These are phyloP conservation scores for Drosophila affinis DNA, from an alignment of 2,888 invertebrate genomes.

Conservation along the genomic window DNA sequence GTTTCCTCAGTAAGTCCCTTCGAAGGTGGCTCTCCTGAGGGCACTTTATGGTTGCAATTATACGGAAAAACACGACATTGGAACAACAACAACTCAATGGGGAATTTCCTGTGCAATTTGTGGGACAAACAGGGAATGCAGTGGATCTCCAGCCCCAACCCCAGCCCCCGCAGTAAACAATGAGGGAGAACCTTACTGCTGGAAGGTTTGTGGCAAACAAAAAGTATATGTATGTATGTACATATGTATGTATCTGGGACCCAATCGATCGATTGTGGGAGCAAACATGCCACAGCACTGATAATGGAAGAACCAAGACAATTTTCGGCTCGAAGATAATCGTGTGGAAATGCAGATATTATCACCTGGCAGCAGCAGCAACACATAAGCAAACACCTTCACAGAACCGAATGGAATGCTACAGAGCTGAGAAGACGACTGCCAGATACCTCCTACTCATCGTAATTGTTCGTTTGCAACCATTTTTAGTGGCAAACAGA, in stretches of 20 bases:
- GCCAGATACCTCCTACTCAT: not conserved
- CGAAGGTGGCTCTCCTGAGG: not conserved
- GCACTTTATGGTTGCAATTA: slow-evolving; percentile 46
- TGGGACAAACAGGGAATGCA: slow-evolving; percentile 52
- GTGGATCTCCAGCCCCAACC: slow-evolving; percentile 6
- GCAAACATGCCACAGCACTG: slow-evolving; percentile 53
- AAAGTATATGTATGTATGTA: not conserved
- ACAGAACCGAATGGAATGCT: slow-evolving; percentile 31
- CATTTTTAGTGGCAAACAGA: no score
- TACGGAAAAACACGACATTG: slow-evolving; percentile 40
- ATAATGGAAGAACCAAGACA: slow-evolving; percentile 45
- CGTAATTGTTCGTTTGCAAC: no score
- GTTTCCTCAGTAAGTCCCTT: slow-evolving; percentile 8
- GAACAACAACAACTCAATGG: slow-evolving; percentile 18
- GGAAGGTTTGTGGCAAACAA: slow-evolving; percentile 22
- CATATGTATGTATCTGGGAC: not conserved
- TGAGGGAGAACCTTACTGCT: slow-evolving; percentile 4
- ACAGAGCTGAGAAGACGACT: not conserved
- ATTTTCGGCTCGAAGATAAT: slow-evolving; percentile 39
- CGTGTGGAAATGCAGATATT: slow-evolving; percentile 50
- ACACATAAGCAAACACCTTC: slow-evolving; percentile 22
- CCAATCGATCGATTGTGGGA: slow-evolving; percentile 50
- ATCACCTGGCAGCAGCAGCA: slow-evolving; percentile 35
- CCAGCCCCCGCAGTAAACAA: slow-evolving; percentile 1
- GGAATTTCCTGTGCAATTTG: slow-evolving; percentile 58